phyloP scores from a whole-genome alignment of 2,113 vertebrate genomes.

The Puntigrus tetrazona region DNA sequence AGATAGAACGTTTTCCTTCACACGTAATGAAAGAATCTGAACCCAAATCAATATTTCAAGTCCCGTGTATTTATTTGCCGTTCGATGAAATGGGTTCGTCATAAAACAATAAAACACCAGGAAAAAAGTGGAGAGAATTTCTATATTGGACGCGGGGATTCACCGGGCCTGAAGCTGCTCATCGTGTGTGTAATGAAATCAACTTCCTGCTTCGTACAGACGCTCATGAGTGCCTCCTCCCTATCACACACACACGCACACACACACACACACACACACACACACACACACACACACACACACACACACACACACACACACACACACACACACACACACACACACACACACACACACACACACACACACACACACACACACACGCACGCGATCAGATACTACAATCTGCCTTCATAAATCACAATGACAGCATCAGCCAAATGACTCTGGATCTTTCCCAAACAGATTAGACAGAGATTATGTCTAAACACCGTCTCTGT shows the following conservation, averaged over 20 bases:
- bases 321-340: background rate
- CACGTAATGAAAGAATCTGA: background rate
- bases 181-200: background rate
- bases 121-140: background rate
- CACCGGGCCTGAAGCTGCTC: background rate
- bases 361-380: background rate
- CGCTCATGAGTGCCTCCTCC: background rate
- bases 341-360: background rate
- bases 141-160: background rate
- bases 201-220: background rate
- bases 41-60: background rate
- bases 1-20: background rate
- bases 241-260: background rate
- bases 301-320: background rate
- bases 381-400: background rate
- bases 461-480: constrained; percentile 10
- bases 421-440: constrained; percentile 7
- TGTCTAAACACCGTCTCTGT: background rate
- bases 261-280: background rate
- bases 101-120: background rate
- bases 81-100: background rate
- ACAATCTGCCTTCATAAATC: background rate
- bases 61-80: background rate
- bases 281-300: background rate
- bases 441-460: background rate